A percentile compares a stretch with the other conserved stretches of the same genome.
phyloP scores from a whole-genome alignment of 2,888 invertebrate genomes.

The Tigriopus californicus region DNA sequence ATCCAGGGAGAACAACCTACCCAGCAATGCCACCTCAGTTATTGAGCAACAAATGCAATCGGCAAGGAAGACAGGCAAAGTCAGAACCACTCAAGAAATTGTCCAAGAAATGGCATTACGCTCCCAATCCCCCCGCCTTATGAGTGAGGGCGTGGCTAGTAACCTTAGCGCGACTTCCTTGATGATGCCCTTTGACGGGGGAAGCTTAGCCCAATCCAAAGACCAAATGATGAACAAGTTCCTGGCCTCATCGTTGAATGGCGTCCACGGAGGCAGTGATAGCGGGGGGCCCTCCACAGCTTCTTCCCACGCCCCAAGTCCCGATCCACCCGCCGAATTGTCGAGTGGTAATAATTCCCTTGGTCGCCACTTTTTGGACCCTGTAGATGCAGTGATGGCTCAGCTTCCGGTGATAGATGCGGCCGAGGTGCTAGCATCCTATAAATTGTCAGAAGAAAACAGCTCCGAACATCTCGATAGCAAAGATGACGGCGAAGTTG shows the following conservation, averaged over 20 bases:
- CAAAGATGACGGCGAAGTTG: conserved; percentile 14
- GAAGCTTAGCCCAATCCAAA: conserved; percentile 23
- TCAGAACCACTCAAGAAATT: conserved; percentile 14
- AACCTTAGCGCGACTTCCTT: background rate
- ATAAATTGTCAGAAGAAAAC: conserved; percentile 20
- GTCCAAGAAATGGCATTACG: conserved; percentile 13
- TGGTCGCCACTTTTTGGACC: conserved; percentile 22
- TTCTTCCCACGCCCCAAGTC: background rate
- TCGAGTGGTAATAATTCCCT: conserved; percentile 9
- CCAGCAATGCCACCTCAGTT: no score
- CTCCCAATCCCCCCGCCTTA: background rate
- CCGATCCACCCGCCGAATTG: conserved; percentile 14
- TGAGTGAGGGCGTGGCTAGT: no score
- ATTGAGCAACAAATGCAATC: conserved; percentile 1
- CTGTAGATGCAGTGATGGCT: conserved; percentile 41
- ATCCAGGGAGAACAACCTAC: background rate
- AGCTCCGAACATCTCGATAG: conserved; percentile 15
- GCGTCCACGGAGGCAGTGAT: background rate
- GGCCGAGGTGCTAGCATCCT: conserved; percentile 32
- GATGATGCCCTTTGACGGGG: background rate
- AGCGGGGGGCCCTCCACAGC: background rate
- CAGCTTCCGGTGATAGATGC: conserved; percentile 45
- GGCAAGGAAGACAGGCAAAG: background rate
- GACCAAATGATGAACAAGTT: conserved; percentile 30
- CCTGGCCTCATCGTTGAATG: conserved; percentile 17